Conservation (phyloP, 2,113 vertebrate genomes). For the Ceyx cyanopectus region DNA sequence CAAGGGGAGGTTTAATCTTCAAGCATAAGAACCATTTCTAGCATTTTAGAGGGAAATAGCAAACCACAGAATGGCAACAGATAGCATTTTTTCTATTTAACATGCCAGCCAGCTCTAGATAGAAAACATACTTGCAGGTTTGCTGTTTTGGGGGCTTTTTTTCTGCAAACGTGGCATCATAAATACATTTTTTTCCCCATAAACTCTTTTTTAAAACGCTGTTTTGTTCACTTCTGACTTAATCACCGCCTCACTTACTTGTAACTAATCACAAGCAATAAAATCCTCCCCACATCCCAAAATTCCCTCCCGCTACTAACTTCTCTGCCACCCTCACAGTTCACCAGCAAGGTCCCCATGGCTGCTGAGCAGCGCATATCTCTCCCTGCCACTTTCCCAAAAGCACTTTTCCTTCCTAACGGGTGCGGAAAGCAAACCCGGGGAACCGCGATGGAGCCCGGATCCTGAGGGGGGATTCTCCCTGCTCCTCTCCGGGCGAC, state of each 20-base stretch:
- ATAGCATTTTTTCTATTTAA: not conserved
- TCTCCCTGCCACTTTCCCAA: accelerated
- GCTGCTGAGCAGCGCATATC: accelerated
- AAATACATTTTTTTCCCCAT: accelerated
- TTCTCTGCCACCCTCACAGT: not conserved
- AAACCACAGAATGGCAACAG: accelerated
- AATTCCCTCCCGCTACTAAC: not conserved
- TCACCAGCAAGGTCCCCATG: not conserved
- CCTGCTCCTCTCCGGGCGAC: too few species aligned
- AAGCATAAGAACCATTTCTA: not conserved
- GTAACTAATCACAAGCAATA: not conserved
- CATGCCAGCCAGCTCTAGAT: not conserved
- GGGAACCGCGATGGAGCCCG: not conserved
- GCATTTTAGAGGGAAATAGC: accelerated
- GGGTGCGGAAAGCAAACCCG: not conserved
- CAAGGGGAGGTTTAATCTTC: not conserved
- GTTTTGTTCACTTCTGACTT: accelerated
- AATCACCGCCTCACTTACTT: not conserved
- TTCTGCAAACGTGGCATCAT: accelerated
- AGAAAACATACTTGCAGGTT: not conserved
- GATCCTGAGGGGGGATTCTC: accelerated
- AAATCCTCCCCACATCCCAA: not conserved
- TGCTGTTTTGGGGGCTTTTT: not conserved
- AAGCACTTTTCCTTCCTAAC: accelerated
- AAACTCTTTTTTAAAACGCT: not conserved